phyloP scores from a whole-genome alignment of 2,888 invertebrate genomes.

The Drosophila yooni region DNA sequence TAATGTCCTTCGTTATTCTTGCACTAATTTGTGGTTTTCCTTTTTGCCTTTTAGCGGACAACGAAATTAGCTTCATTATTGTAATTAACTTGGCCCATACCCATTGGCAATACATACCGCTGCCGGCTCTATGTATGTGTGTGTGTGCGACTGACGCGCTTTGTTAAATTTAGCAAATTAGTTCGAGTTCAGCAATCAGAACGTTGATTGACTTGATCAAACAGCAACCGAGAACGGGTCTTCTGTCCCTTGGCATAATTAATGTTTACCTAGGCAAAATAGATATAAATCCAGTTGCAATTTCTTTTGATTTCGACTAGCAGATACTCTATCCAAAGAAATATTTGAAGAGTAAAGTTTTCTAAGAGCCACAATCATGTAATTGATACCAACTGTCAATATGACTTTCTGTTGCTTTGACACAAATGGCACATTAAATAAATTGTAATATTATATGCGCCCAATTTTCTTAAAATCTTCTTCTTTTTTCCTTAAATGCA shows the following conservation, averaged over 20 bases:
- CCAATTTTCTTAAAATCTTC: not conserved
- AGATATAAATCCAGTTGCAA: not conserved
- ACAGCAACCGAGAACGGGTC: conserved; percentile 23
- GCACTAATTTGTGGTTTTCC: conserved; percentile 69
- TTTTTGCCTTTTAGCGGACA: conserved; percentile 54
- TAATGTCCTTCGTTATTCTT: conserved; percentile 52
- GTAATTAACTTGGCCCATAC: conserved; percentile 66
- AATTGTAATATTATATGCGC: conserved; percentile 7
- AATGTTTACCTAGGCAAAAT: conserved; percentile 29
- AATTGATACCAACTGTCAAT: conserved; percentile 4
- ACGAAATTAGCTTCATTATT: conserved; percentile 71
- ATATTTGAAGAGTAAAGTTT: rapidly evolving
- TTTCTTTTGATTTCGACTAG: not conserved
- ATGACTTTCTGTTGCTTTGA: not conserved
- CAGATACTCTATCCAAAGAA: conserved; percentile 6
- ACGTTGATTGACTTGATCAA: conserved; percentile 40
- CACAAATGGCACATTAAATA: not conserved
- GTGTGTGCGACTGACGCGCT: conserved; percentile 8
- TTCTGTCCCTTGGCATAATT: conserved; percentile 19
- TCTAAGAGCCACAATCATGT: not conserved
- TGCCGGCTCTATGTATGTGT: not conserved
- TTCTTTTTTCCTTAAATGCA: not conserved
- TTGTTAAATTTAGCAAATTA: conserved; percentile 67
- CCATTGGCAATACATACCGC: conserved; percentile 20
- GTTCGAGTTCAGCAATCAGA: conserved; percentile 43